These are phyloP conservation scores for Microplitis demolitor DNA, from an alignment of 1,140 invertebrate species.

Conservation along the genomic window DNA sequence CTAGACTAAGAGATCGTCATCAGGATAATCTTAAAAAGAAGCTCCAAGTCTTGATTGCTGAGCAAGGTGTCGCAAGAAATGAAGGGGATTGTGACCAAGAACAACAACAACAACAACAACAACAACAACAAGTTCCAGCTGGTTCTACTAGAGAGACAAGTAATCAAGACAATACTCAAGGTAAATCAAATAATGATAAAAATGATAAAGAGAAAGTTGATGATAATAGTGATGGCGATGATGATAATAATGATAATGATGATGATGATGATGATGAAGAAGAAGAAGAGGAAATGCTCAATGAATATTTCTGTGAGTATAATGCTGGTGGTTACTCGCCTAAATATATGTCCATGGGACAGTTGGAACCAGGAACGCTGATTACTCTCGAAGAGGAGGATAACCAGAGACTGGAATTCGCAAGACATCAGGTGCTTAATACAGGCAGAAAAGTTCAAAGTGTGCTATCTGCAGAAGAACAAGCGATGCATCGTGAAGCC, in stretches of 20 bases:
- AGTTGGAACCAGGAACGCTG: slow-evolving; percentile 83
- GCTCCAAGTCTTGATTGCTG: slow-evolving; percentile 86
- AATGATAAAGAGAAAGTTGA: neutral
- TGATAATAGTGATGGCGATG: slow-evolving; percentile 40
- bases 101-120: slow-evolving; percentile 32
- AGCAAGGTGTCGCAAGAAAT: slow-evolving; percentile 72
- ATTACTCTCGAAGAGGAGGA: slow-evolving; percentile 83
- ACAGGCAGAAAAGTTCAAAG: slow-evolving; percentile 65
- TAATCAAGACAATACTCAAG: too few species aligned
- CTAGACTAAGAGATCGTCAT: slow-evolving; percentile 88
- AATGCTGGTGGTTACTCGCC: slow-evolving; percentile 85
- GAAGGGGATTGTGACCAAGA: slow-evolving; percentile 39
- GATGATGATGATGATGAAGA: slow-evolving; percentile 53
- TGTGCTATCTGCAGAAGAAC: slow-evolving; percentile 65
- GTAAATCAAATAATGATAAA: too few species aligned
- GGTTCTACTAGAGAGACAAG: slow-evolving; percentile 10
- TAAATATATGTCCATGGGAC: slow-evolving; percentile 67
- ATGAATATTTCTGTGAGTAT: slow-evolving; percentile 75
- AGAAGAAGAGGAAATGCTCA: slow-evolving; percentile 63
- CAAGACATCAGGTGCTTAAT: slow-evolving; percentile 68
- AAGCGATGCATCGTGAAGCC: slow-evolving; percentile 76
- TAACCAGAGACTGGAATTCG: slow-evolving; percentile 73
- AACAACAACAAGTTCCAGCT: slow-evolving; percentile 26
- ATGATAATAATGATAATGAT: slow-evolving; percentile 51
- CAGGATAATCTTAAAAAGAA: slow-evolving; percentile 90